These are phyloP conservation scores for Ceyx cyanopectus DNA, from an alignment of 2,113 vertebrate genomes.

Conservation along the genomic window DNA sequence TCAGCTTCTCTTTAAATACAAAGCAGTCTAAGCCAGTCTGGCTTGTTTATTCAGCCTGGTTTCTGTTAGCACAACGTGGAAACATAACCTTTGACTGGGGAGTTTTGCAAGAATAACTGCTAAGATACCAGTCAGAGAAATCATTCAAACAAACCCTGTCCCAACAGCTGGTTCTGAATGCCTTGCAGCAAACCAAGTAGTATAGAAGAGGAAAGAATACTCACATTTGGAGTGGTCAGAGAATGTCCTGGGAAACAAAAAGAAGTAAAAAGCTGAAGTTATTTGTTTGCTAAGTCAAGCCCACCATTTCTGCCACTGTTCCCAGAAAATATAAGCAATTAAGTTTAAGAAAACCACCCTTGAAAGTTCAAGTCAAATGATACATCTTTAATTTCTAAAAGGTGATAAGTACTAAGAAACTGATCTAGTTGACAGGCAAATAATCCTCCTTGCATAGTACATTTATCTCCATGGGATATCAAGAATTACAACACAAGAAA, in stretches of 20 bases:
- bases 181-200: background rate
- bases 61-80: background rate
- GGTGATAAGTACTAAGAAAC: conserved; percentile 52
- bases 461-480: conserved; percentile 48
- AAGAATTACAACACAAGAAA: conserved; percentile 47
- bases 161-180: background rate
- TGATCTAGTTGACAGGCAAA: conserved; percentile 57
- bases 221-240: background rate
- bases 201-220: background rate
- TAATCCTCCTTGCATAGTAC: conserved; percentile 66
- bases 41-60: background rate
- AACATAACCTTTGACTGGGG: background rate
- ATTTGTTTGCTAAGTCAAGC: conserved; percentile 35
- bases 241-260: background rate
- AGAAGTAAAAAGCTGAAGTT: conserved; percentile 20
- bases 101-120: background rate
- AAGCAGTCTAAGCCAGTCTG: background rate
- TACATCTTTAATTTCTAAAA: conserved; percentile 65
- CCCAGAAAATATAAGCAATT: conserved; percentile 7
- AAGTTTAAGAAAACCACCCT: conserved; percentile 2
- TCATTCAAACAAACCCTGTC: background rate
- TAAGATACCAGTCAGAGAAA: background rate
- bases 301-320: background rate
- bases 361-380: conserved; percentile 31
- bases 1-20: background rate